Conservation (phyloP, 2,888 invertebrate species). For the Agrilus cyanescens region DNA sequence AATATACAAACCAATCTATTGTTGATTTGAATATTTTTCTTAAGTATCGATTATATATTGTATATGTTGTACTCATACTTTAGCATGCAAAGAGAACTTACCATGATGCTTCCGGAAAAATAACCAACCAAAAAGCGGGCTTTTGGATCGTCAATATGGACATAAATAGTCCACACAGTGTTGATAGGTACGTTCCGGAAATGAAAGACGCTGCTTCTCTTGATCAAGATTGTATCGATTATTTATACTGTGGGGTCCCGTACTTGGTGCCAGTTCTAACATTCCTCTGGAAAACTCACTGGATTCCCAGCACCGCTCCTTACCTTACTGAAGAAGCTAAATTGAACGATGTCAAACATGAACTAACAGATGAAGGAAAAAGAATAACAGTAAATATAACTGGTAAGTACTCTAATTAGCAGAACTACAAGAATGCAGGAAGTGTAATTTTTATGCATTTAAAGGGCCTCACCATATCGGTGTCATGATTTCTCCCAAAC, state of each 20-base stretch:
- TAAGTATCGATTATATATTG: background rate
- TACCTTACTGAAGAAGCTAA: constrained; percentile 37
- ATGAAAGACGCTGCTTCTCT: constrained; percentile 36
- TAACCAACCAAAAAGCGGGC: constrained; percentile 40
- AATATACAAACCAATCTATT: no score
- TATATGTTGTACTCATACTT: constrained; percentile 13
- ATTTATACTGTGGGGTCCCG: constrained; percentile 68
- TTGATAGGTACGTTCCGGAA: constrained; percentile 44
- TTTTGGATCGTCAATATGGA: constrained; percentile 70
- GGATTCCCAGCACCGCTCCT: constrained; percentile 45
- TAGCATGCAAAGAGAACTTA: constrained; percentile 53
- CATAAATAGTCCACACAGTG: constrained; percentile 54
- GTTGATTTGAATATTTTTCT: no score
- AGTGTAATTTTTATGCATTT: constrained; percentile 13
- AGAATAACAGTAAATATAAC: constrained; percentile 39
- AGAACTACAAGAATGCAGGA: background rate
- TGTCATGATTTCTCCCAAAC: constrained; percentile 48
- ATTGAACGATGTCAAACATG: constrained; percentile 36
- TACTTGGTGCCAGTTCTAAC: constrained; percentile 64
- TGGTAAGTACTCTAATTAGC: constrained; percentile 28
- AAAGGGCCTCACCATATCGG: constrained; percentile 58
- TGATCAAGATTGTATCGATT: constrained; percentile 44
- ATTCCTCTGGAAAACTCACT: constrained; percentile 53
- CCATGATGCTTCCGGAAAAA: constrained; percentile 39
- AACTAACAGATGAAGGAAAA: constrained; percentile 30